Conservation (phyloP, 92 coral and sea anemone genomes). For the Pocillopora meandrina region DNA sequence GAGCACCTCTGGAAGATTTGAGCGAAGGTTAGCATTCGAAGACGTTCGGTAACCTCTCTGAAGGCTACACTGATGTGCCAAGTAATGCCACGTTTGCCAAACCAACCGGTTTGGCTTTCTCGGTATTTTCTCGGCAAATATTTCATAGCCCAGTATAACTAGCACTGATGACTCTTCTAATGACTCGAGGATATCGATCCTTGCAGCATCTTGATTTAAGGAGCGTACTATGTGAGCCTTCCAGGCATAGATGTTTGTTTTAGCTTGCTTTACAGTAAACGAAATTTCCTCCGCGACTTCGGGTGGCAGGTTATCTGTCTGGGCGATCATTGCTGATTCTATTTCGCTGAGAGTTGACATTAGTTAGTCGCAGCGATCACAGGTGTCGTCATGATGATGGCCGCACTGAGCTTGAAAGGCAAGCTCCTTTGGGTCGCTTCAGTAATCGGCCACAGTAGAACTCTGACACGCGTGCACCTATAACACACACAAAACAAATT, state of each 20-base stretch:
- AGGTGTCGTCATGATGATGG: constrained; percentile 22
- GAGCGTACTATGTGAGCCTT: constrained; percentile 28
- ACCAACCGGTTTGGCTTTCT: constrained; percentile 48
- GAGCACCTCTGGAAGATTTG: constrained; percentile 17
- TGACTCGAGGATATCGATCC: constrained; percentile 24
- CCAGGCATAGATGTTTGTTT: constrained; percentile 35
- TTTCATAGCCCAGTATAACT: constrained; percentile 46
- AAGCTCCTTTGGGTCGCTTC: constrained; percentile 36
- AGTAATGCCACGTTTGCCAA: constrained; percentile 49
- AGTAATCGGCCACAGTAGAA: constrained; percentile 40
- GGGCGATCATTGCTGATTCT: constrained; percentile 24
- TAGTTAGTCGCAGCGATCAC: constrained; percentile 12
- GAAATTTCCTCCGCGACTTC: constrained; percentile 12
- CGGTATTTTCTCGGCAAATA: constrained; percentile 44
- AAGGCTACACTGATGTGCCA: constrained; percentile 51
- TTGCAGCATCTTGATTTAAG: constrained; percentile 24
- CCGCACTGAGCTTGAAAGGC: constrained; percentile 5
- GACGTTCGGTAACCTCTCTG: constrained; percentile 27
- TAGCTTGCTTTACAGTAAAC: constrained; percentile 29
- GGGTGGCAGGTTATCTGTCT: constrained; percentile 17
- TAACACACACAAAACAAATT: background rate
- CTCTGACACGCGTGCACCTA: constrained; percentile 35
- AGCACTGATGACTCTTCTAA: constrained; percentile 27
- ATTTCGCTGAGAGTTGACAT: constrained; percentile 14
- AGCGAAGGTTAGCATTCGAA: constrained; percentile 46